Conservation (phyloP, 2,113 vertebrate genomes). For the Cinclus cinclus region DNA sequence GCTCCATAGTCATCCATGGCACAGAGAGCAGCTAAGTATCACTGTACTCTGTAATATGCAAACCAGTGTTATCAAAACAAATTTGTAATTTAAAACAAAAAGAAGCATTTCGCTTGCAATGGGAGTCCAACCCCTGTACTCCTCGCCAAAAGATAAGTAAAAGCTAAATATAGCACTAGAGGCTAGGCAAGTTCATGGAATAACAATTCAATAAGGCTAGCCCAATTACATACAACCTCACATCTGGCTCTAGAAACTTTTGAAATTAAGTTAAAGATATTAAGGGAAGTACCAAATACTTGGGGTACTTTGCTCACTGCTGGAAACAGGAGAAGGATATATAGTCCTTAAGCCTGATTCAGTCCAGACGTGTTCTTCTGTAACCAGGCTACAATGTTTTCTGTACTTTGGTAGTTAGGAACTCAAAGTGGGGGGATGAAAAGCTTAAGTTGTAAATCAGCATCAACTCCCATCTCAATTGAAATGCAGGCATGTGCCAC, state of each 20-base stretch:
- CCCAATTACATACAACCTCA: not conserved
- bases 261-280: not conserved
- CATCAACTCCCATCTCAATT: not conserved
- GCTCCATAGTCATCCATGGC: not conserved
- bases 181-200: not conserved
- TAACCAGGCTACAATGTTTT: too few relatives aligned
- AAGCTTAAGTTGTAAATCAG: not conserved
- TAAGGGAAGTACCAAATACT: not conserved
- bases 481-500: not conserved
- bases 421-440: not conserved
- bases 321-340: not conserved
- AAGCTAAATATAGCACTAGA: not conserved
- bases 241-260: not conserved
- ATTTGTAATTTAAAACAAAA: not conserved
- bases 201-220: not conserved
- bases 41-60: not conserved
- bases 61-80: not conserved
- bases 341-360: not conserved
- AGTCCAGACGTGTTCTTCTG: not conserved
- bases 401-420: not conserved
- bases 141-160: not conserved
- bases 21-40: not conserved
- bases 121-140: not conserved
- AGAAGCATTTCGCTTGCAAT: not conserved
- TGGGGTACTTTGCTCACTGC: not conserved